Percentiles rank a stretch among this genome's conserved stretches.
Conservation (phyloP, 2,797 vertebrate genomes). For the Babyrousa celebensis region DNA sequence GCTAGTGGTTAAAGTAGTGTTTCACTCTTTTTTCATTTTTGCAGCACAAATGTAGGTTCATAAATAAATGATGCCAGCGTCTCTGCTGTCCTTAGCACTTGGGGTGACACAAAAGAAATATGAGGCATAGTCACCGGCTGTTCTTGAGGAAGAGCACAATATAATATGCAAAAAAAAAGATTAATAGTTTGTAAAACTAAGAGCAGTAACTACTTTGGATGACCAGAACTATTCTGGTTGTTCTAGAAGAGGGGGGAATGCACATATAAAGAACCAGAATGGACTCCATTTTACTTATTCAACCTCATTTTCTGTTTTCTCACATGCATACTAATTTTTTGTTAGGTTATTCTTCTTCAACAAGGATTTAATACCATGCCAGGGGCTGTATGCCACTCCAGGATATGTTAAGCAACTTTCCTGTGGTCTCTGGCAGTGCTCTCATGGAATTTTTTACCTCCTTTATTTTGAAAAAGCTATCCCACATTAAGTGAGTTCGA, state of each 20-base stretch:
- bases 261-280: not conserved
- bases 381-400: not conserved
- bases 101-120: not conserved
- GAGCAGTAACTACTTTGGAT: constrained; percentile 11
- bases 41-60: not conserved
- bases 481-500: constrained; percentile 31
- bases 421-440: constrained; percentile 3
- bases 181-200: not conserved
- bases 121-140: not conserved
- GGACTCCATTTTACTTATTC: not conserved
- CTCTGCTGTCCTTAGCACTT: constrained; percentile 27
- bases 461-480: constrained; percentile 18
- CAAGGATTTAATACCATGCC: not conserved
- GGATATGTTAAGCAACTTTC: constrained; percentile 14
- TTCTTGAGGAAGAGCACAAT: constrained; percentile 9
- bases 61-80: not conserved
- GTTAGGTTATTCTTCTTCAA: not conserved
- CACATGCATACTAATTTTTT: not conserved
- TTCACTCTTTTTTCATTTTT: not conserved
- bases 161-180: not conserved
- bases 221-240: not conserved
- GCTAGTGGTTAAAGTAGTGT: not conserved
- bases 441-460: constrained; percentile 14
- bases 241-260: not conserved
- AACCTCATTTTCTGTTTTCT: not conserved